These are phyloP conservation scores for Sebastes glaucus DNA, from an alignment of 2,797 vertebrate species.

Conservation along the genomic window DNA sequence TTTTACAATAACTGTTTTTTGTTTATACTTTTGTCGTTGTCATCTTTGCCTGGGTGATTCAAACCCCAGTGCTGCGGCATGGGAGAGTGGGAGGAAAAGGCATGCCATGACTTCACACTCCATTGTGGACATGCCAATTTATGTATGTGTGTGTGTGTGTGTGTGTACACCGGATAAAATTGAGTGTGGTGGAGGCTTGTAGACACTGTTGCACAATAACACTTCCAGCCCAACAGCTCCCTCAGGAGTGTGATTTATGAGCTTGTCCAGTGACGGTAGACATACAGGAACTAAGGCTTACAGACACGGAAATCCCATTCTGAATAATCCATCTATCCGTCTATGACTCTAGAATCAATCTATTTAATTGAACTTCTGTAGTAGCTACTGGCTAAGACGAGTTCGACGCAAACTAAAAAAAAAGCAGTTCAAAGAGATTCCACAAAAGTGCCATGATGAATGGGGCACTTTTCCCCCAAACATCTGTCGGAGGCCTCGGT, in stretches of 20 bases:
- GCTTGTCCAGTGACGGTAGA: slow-evolving; percentile 27
- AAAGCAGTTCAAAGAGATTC: slow-evolving; percentile 73
- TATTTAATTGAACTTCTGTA: background rate
- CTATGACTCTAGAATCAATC: background rate
- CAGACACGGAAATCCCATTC: slow-evolving; percentile 20
- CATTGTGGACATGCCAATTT: slow-evolving; percentile 37
- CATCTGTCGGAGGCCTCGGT: slow-evolving; percentile 71
- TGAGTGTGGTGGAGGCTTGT: slow-evolving; percentile 34
- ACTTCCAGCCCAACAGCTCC: slow-evolving; percentile 41
- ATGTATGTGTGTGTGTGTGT: slow-evolving; percentile 23
- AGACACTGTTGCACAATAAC: slow-evolving; percentile 64
- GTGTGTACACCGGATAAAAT: slow-evolving; percentile 40
- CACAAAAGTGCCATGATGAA: slow-evolving; percentile 65
- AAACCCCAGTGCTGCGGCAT: slow-evolving; percentile 26
- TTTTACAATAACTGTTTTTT: slow-evolving; percentile 31
- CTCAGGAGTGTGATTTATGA: slow-evolving; percentile 26
- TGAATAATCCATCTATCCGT: background rate
- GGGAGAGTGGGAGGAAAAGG: slow-evolving; percentile 40
- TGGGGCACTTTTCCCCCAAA: slow-evolving; percentile 60
- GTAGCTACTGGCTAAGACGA: background rate
- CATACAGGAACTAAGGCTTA: slow-evolving; percentile 41
- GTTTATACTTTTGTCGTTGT: slow-evolving; percentile 45
- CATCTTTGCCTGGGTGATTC: slow-evolving; percentile 41
- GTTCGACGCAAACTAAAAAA: slow-evolving; percentile 23
- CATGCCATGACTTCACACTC: slow-evolving; percentile 66